A percentile compares a stretch with the other conserved stretches of the same genome.
Evolutionary conservation across 2,797 vertebrate species (phyloP).

Genomic region (Molossus molossus): DNA sequence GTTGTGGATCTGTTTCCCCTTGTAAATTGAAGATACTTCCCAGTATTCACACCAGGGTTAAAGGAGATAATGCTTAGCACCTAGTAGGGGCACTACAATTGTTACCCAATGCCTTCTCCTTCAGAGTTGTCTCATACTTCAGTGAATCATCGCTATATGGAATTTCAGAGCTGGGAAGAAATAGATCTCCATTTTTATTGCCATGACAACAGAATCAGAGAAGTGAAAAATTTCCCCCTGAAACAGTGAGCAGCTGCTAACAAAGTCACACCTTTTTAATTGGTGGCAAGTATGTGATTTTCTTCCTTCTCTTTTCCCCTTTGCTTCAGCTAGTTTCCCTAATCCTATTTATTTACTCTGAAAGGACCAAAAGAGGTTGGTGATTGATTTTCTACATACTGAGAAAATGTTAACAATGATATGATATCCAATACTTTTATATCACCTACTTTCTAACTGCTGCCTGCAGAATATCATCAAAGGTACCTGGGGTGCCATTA

Average conservation of each 20-base stretch:
- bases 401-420: conserved; percentile 40
- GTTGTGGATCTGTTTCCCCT: not conserved
- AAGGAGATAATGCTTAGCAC: not conserved
- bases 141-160: conserved; percentile 63
- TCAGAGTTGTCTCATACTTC: conserved; percentile 24
- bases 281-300: conserved; percentile 73
- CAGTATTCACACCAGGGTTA: not conserved
- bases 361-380: conserved; percentile 35
- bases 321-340: conserved; percentile 59
- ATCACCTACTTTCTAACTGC: not conserved
- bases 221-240: conserved; percentile 71
- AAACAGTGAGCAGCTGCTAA: conserved; percentile 79
- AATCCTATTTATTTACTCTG: conserved; percentile 64
- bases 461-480: not conserved
- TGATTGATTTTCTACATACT: conserved; percentile 58
- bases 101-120: not conserved
- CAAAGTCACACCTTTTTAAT: conserved; percentile 78
- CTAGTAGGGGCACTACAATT: not conserved
- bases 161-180: conserved; percentile 76
- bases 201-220: conserved; percentile 76
- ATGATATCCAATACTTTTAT: conserved; percentile 5
- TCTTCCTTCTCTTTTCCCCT: not conserved
- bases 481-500: conserved; percentile 37
- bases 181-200: conserved; percentile 68
- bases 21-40: not conserved